Base-by-base conservation (phyloP, 23 tunicate genomes). In the Trididemnum nubilum region DNA sequence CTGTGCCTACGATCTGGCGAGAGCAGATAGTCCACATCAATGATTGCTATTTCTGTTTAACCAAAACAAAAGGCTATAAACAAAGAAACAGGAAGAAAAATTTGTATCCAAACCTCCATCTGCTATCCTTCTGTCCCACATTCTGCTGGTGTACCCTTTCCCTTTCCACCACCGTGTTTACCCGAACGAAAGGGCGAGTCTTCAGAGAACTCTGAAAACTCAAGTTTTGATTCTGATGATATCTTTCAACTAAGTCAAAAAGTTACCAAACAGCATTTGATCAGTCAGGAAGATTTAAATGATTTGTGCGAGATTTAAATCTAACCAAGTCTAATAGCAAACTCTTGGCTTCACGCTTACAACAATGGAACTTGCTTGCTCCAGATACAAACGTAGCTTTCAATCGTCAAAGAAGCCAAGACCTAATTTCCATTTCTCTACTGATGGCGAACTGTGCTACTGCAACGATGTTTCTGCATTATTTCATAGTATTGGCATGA, bases 1-100 rank as follows among this genome's bases (percentile, higher is more conserved):
- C 70, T 78, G 82, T 78, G 30, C 82, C 82, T 21, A 58, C 58
- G 82, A 33, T 78, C 30, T 78, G 82, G 82, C 69, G 82, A 78
- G 82, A 78, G 82, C 67, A 78, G 44, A 54, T 9, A 54, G 67
- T 57, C 40, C 72, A 78, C 44, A 34, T 78, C 40, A 57, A 37
- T 9, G 70, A 78, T 58, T 78, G 82, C 58, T 78, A 57, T 60
- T 78, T 78, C 44, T 78, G 82, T 32, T 23, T 58, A 23, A 58
- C 82, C 38, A 78, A 78, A 31, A 58, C 70, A 32, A 32, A 60
- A 2, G 72, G 72, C 7, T 50, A 30, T 78, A 9, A 31, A 37
- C 79, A 73, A 25, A 73, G 34, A 73, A 40, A n/a, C 61, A 58
- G 70, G 40, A 78, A 78, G 70, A 1, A 54, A 26, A 78, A 57